Conservation (phyloP, 1,140 invertebrate genomes). For the Panagrolaimus sp. region DNA sequence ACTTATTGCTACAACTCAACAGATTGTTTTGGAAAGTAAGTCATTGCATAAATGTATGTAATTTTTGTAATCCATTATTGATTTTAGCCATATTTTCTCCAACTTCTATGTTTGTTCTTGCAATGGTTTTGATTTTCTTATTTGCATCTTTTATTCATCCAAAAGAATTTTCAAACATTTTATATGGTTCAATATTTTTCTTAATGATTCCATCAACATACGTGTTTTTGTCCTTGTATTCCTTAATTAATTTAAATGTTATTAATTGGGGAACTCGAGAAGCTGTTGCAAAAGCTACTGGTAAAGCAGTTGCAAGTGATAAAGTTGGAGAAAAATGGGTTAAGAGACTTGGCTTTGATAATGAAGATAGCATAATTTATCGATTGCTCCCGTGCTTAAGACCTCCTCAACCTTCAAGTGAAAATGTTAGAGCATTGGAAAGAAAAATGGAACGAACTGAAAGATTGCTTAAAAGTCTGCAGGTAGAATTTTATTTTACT, state of each 20-base stretch:
- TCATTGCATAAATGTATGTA: no score
- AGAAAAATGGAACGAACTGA: conserved; percentile 39
- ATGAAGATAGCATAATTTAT: conserved; percentile 33
- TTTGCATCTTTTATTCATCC: conserved; percentile 95
- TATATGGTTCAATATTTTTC: conserved; percentile 86
- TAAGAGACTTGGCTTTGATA: conserved; percentile 19
- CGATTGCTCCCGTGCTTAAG: conserved; percentile 21
- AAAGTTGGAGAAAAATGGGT: conserved; percentile 34
- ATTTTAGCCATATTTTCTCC: conserved; percentile 63
- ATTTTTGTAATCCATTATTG: no score
- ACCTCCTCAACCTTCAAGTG: conserved; percentile 19
- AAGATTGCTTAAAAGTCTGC: conserved; percentile 17
- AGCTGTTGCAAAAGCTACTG: conserved; percentile 88
- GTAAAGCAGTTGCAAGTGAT: conserved; percentile 64
- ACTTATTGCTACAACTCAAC: conserved; percentile 94
- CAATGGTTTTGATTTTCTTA: conserved; percentile 83
- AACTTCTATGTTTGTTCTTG: conserved; percentile 92
- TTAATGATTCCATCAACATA: conserved; percentile 97
- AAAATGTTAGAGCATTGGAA: conserved; percentile 33
- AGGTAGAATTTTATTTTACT: neutral
- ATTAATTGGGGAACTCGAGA: conserved; percentile 98
- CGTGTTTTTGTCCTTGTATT: conserved; percentile 89
- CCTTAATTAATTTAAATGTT: conserved; percentile 92
- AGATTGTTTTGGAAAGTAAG: conserved; percentile 72
- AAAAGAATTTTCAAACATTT: conserved; percentile 94